Conservation (phyloP, 2,113 vertebrate genomes). For the Heloderma charlesbogerti region DNA sequence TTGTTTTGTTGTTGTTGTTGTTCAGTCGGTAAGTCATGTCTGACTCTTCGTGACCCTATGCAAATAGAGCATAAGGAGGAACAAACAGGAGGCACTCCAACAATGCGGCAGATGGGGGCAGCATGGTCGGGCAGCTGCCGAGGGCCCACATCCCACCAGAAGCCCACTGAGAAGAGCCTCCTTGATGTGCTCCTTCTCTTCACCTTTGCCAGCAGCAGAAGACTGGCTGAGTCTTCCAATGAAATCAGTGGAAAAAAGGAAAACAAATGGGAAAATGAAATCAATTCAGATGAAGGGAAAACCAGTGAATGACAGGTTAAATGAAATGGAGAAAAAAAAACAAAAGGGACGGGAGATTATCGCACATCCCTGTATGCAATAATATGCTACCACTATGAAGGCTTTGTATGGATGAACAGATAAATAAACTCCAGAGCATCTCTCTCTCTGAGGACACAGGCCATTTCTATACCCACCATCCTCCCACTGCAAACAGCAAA, state of each 20-base stretch:
- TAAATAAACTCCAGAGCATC: accelerated
- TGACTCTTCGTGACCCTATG: no score
- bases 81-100: no score
- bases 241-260: background rate
- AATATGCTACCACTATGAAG: background rate
- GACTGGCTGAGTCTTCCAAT: background rate
- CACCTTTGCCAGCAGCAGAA: no score
- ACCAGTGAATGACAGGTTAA: background rate
- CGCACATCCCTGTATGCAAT: background rate
- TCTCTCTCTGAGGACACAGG: accelerated
- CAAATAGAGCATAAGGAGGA: no score
- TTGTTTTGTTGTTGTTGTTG: no score
- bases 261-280: background rate
- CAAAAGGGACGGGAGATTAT: background rate
- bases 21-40: no score
- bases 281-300: background rate
- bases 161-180: no score
- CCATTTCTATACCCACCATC: background rate
- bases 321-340: background rate
- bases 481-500: background rate
- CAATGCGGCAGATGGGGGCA: no score
- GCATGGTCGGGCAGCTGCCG: no score
- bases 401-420: accelerated
- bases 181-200: no score
- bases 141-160: no score